Percentiles rank a stretch among this genome's conserved stretches.
Evolutionary conservation across 2,113 vertebrate species (phyloP).

Genomic region (Puma concolor): DNA sequence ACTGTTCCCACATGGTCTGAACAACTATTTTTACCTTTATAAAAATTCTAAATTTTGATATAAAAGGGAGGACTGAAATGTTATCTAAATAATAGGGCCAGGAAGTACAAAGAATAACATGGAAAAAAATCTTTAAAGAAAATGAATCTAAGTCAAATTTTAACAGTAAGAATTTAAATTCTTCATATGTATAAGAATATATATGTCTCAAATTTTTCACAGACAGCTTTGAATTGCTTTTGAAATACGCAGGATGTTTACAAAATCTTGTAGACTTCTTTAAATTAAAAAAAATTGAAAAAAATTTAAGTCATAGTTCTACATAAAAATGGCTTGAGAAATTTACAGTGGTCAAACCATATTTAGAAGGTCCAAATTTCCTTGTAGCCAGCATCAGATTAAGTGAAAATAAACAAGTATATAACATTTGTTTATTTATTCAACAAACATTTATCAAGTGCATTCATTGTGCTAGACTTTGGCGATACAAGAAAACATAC

Average conservation of each 20-base stretch:
- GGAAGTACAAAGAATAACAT: slow-evolving; percentile 31
- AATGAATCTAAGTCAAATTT: background rate
- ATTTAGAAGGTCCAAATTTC: slow-evolving; percentile 31
- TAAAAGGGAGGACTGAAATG: slow-evolving; percentile 41
- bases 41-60: slow-evolving; percentile 52
- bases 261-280: background rate
- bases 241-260: slow-evolving; percentile 42
- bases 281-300: background rate
- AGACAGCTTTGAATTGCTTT: background rate
- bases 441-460: slow-evolving; percentile 36
- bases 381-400: background rate
- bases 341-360: background rate
- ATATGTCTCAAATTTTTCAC: background rate
- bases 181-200: background rate
- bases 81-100: slow-evolving; percentile 41
- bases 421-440: slow-evolving; percentile 17
- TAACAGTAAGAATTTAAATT: slow-evolving; percentile 22
- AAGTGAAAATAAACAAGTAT: slow-evolving; percentile 42
- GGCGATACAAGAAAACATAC: background rate
- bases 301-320: slow-evolving; percentile 3
- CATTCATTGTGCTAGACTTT: background rate
- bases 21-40: slow-evolving; percentile 58
- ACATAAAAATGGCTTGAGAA: slow-evolving; percentile 33
- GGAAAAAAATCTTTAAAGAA: slow-evolving; percentile 28
- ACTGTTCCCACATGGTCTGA: slow-evolving; percentile 25